Base-by-base conservation (phyloP, 2,888 invertebrate genomes). In the Nemapogon koenigi region DNA sequence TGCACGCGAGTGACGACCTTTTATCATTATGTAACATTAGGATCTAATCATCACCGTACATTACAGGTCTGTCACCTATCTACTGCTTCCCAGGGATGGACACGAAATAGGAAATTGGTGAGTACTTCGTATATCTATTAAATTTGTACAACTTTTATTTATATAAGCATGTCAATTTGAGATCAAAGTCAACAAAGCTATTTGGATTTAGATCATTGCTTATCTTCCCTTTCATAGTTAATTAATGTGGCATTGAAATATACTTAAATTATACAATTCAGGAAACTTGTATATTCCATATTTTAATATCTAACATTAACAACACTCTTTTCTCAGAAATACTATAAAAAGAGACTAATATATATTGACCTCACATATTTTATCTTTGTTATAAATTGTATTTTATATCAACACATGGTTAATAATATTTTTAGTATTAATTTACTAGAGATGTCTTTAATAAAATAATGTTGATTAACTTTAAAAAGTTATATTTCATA, bases 31-130 rank as follows among this genome's bases (percentile, higher is more conserved):
- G 79, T 80, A 79, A 78, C 68, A 64, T 33, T 47, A 56, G 67
- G 65, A 62, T 62, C 60, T 75, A 75, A 79, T 57, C 59, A 55
- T 58, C 51, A 55, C 49, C 56, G 46, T 66, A 58, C 59, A 55
- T 67, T 83, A 53, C 81, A 92, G 91, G 83, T 86, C 53, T 86
- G 84, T 69, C 85, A 86, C 63, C 87, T 89, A 71, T 89, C 91
- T 44, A 89, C 91, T 49, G 78, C 81, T 52, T 67, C 85, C 49
- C 85, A 84, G 65, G 86, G 86, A 76, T 91, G 91, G 90, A 84
- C 88, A 48, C 86, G 80, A 65, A 86, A 86, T 62, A 86, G 85
- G 58, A 91, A 90, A 85, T 80, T 86, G 79, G 92, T 91, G 75
- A 79, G 86, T 83, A 37, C 22, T 7, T 7, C 22, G 16, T 36